A percentile compares a stretch with the other conserved stretches of the same genome.
Conservation (phyloP, 2,888 invertebrate genomes). For the Isoperla grammatica region DNA sequence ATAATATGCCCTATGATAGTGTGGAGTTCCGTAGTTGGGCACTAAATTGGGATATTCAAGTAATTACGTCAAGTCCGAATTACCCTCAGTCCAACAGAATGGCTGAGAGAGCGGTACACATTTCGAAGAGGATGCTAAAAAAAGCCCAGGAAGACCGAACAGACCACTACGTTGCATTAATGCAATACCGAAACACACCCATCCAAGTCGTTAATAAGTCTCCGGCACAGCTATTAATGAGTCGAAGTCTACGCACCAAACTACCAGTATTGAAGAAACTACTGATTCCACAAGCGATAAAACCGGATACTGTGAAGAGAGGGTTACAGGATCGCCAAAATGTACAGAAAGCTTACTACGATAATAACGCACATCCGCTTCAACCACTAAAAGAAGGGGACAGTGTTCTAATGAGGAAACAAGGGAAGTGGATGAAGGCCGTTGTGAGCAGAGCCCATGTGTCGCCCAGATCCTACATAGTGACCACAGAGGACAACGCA, state of each 20-base stretch:
- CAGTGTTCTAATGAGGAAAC: too few species aligned
- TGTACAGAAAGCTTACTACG: too few species aligned
- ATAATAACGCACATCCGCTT: too few species aligned
- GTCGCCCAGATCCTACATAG: too few species aligned
- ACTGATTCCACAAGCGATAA: too few species aligned
- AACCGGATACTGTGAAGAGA: too few species aligned
- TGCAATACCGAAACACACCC: constrained; percentile 17
- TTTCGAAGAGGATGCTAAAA: constrained; percentile 30
- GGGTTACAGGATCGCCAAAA: too few species aligned
- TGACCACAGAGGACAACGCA: too few species aligned
- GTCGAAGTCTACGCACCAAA: constrained; percentile 1
- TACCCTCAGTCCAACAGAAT: constrained; percentile 34
- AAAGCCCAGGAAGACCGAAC: constrained; percentile 24
- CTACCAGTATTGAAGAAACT: neutral
- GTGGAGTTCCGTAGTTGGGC: constrained; percentile 31
- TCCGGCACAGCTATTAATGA: constrained; percentile 5
- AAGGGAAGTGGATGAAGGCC: too few species aligned
- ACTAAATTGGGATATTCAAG: constrained; percentile 30
- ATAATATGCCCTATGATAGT: constrained; percentile 34
- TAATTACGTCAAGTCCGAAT: constrained; percentile 30
- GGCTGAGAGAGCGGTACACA: constrained; percentile 32
- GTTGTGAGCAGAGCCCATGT: too few species aligned
- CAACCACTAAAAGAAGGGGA: too few species aligned
- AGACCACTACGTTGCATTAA: constrained; percentile 8
- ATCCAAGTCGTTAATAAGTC: neutral